Base-by-base conservation (phyloP, 2,113 vertebrate species). In the Symphodus melops region DNA sequence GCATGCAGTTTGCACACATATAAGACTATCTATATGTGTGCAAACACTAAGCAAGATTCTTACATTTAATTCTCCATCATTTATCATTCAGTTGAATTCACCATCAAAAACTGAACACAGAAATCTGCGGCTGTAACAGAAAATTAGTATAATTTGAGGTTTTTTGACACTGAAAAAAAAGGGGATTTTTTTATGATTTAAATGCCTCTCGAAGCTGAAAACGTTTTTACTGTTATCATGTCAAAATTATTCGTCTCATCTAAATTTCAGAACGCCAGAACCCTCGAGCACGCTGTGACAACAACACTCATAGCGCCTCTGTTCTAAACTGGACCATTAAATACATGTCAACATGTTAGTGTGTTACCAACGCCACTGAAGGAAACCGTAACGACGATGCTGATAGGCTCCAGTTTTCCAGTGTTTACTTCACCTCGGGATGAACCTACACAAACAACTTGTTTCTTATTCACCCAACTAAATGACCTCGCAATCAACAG, bases 401-500 rank as follows among this genome's bases (percentile, higher is more conserved):
- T 56, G 71, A 82, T 44, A 55, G 49, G 51, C 72, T 21, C 2
- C 21, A 44, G 10, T 67, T 61, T 55, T 23, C 25, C n/a, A 33
- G 36, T 41, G 52, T 82, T 79, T 51, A 65, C 53, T 28, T 58
- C 64, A 72, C 70, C 80, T 82, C 46, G 39, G 20, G 55, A 52
- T 41, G 73, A 79, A 48, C 72, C 75, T 68, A 17, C 12, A 61
- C 64, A 25, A 74, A 68, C 11, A 36, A 60, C 16, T 42, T 16
- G 52, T 71, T 75, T 60, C 44, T 36, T 69, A 73, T 75, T 66
- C 49, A 16, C 19, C 13, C n/a, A 62, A 46, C 21, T 69, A 57
- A 25, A 49, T 68, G 56, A 20, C 81, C 79, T 33, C 25, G 59
- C 19, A 81, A 72, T 62, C 64, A 86, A 28, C 71, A 78, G 28